Evolutionary conservation across 2,113 vertebrate species (phyloP).

Genomic region (Strix uralensis): DNA sequence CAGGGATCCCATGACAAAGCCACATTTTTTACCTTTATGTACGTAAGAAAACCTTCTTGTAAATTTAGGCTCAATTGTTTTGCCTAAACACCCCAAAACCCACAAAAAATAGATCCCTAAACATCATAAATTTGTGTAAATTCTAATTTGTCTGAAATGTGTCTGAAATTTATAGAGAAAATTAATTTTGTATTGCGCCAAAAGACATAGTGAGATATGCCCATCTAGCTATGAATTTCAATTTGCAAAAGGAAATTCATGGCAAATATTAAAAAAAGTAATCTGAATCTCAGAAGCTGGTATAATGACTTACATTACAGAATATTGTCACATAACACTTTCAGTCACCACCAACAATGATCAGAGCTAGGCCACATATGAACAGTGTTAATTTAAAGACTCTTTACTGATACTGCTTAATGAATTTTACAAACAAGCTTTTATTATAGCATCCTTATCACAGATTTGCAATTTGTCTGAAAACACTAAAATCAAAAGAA

Average conservation of each 20-base stretch:
- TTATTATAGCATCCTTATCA: not conserved
- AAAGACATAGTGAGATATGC: not conserved
- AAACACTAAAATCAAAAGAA: not conserved
- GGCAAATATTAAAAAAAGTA: not conserved
- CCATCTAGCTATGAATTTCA: not conserved
- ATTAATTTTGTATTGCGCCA: not conserved
- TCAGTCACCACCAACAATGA: not conserved
- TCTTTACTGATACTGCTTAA: not conserved
- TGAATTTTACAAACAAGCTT: not conserved
- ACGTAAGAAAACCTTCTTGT: not conserved
- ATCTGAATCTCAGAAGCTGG: not conserved
- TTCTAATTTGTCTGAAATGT: not conserved
- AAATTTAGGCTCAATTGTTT: slow-evolving; percentile 23
- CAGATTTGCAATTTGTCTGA: not conserved
- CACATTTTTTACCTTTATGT: not conserved
- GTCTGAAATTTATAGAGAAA: not conserved
- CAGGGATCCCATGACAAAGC: not conserved
- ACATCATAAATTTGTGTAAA: not conserved
- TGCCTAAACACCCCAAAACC: not conserved
- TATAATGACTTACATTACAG: not conserved
- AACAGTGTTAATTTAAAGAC: not conserved
- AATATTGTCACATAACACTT: not conserved
- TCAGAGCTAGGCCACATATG: not conserved
- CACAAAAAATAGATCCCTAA: not conserved
- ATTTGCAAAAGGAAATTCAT: not conserved